Evolutionary conservation across 1,140 invertebrate species (phyloP), one percentile per base, ranked within the genome.

Genomic region (Saccostrea cuccullata): DNA sequence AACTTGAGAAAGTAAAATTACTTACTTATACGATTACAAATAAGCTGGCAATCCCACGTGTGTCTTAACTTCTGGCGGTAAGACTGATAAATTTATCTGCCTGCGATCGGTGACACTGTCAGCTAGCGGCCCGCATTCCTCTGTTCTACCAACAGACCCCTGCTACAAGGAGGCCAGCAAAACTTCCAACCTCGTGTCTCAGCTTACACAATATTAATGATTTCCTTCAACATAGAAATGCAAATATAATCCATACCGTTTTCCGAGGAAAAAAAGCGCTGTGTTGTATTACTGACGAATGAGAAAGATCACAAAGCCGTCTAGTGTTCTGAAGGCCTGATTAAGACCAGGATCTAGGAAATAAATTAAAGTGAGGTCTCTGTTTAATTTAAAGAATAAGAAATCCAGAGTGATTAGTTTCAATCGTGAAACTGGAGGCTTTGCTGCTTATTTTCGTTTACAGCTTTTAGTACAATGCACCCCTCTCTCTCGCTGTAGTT

Each of bases 21-120:
- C 70, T 77, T 26, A 77, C 70, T 26, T 77, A 15, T 77, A 36
- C 30, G 70, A 77, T 36, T 26, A 36, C 26, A 30, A 77, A 36
- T 26, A 73, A 73, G 12, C 26, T 73, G 23, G n/a, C 30, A 36
- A 64, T 15, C 30, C 58, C 23, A 30, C 26, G 23, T 30, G 23
- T 26, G 70, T 77, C 26, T 77, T 17, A 77, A 77, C 70, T 77
- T 77, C 70, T 30, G 70, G 26, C 23, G 70, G 70, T 36, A 15
- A 77, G 15, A 77, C 70, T 77, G 70, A 77, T 36, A 77, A 77
- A 30, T 77, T 77, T 77, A 77, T 77, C 70, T 77, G 70, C 26
- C 30, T 26, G 30, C 70, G 30, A 77, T 77, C 70, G 26, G 30
- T 26, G 70, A 77, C 30, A 77, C 30, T 36, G 70, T 77, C 70